A percentile compares a stretch with the other conserved stretches of the same genome.
Evolutionary conservation across 2,113 vertebrate genomes (phyloP).

Genomic region (Tachysurus fulvidraco): DNA sequence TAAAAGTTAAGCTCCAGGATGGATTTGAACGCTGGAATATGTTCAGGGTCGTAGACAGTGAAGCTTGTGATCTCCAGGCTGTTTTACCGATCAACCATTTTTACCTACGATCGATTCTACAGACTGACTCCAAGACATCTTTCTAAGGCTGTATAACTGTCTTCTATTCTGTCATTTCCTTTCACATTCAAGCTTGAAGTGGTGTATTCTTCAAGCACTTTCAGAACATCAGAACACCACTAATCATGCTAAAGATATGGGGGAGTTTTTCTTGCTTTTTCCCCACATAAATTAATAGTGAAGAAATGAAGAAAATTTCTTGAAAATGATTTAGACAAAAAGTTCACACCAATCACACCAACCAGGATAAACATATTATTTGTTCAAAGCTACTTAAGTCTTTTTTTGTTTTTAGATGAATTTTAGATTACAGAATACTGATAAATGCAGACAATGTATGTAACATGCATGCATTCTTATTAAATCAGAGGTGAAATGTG

Average conservation of each 20-base stretch:
- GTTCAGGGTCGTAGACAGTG: conserved; percentile 3
- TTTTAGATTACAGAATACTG: not conserved
- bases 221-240: no score
- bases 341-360: not conserved
- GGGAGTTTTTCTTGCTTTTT: no score
- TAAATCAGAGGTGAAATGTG: not conserved
- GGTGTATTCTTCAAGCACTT: no score
- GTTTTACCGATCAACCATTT: conserved; percentile 40
- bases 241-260: no score
- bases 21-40: conserved; percentile 30
- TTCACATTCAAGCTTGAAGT: not conserved
- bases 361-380: not conserved
- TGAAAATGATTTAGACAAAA: no score
- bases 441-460: not conserved
- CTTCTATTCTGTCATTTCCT: not conserved
- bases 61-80: conserved; percentile 1
- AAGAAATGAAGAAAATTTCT: no score
- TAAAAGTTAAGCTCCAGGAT: conserved; percentile 20
- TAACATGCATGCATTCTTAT: not conserved
- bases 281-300: no score
- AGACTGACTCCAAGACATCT: conserved; percentile 5
- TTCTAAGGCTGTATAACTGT: not conserved
- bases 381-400: not conserved
- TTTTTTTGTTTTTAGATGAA: not conserved
- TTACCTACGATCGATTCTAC: conserved; percentile 27